Base-by-base conservation (phyloP, 2,888 invertebrate genomes). In the Hetaerina titia region DNA sequence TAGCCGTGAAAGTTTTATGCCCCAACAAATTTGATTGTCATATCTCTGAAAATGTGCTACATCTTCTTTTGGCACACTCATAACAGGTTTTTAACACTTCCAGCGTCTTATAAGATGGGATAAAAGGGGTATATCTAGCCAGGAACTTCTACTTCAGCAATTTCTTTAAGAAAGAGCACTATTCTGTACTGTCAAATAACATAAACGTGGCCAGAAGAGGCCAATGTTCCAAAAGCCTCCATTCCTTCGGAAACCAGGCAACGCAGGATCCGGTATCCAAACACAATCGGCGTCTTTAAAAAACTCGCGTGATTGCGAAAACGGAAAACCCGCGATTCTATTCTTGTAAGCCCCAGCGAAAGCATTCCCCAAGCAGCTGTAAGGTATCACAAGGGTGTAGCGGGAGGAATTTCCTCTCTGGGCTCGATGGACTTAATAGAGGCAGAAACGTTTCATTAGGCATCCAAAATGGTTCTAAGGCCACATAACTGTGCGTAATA, bases 281-380 rank as follows among this genome's bases (percentile, higher is more conserved):
- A 69, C 69, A 69, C 19, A 81, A 31, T 81, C 31, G 81, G 81
- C 81, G 81, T 31, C 81, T 31, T 25, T 81, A 15, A 31, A 81
- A 81, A 81, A 31, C 81, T 31, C 13, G 81, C 25, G 81, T 0
- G 25, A n/a, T 81, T 81, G 15, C 81, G 81, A 25, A 81, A 81
- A 81, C 81, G 81, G 81, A 81, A 81, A 81, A 81, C 81, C 81
- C 81, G 81, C 81, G 81, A 25, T 19, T 81, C 81, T 81, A 81
- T 81, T 81, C 81, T 31, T 25, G 81, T 81, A 13, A 15, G 81
- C 81, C 9, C 25, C 81, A 13, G 9, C 13, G 31, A 13, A 31
- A 31, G 25, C 81, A 81, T 31, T 81, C 13, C 31, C 31, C 81
- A 31, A 81, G 25, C 81, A 81, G 81, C 81, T 81, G 81, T 31